These are phyloP conservation scores for Amblyraja radiata DNA, from an alignment of 2,797 vertebrate species.

Conservation along the genomic window DNA sequence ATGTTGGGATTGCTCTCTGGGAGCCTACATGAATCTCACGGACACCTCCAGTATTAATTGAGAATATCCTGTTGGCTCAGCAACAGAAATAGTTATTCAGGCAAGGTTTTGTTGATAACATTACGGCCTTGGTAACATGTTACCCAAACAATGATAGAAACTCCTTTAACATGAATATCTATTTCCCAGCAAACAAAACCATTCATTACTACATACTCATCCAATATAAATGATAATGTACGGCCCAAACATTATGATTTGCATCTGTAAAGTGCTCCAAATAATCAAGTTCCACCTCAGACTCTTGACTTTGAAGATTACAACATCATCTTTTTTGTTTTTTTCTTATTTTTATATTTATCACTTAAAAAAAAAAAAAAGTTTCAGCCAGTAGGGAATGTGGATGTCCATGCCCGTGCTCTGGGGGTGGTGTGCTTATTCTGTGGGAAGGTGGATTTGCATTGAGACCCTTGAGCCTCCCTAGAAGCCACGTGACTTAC, in stretches of 20 bases:
- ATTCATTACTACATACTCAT: not conserved
- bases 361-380: too few relatives aligned
- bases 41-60: too few relatives aligned
- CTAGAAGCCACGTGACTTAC: slow-evolving; percentile 63
- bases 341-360: too few relatives aligned
- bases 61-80: too few relatives aligned
- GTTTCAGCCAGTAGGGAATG: not conserved
- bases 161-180: too few relatives aligned
- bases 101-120: not conserved
- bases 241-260: not conserved
- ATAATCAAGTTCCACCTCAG: not conserved
- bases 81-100: not conserved
- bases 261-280: not conserved
- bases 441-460: too few relatives aligned
- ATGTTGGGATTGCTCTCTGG: too few relatives aligned
- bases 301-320: not conserved
- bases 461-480: not conserved
- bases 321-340: too few relatives aligned
- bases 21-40: too few relatives aligned
- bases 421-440: slow-evolving; percentile 18
- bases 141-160: not conserved
- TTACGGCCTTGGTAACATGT: not conserved
- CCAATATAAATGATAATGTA: not conserved
- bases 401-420: not conserved
- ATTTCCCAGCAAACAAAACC: not conserved